These are phyloP conservation scores for Tetrax tetrax DNA, from an alignment of 2,113 vertebrate genomes.

Conservation along the genomic window DNA sequence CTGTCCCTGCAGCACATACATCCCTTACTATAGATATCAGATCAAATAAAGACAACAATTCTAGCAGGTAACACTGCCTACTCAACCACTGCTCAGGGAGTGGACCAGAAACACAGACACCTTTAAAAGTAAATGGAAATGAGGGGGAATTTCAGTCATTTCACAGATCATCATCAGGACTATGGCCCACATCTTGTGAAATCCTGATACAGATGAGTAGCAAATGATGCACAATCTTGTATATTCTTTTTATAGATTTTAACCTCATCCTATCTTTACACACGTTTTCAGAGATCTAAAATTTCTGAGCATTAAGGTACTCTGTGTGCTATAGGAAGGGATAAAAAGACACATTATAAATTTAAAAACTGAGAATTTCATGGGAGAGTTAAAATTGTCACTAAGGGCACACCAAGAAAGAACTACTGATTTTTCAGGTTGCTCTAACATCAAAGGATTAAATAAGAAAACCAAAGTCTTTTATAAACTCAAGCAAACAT, in stretches of 20 bases:
- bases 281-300: neutral
- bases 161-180: neutral
- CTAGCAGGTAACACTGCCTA: neutral
- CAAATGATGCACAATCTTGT: neutral
- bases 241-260: neutral
- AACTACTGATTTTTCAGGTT: slow-evolving; percentile 51
- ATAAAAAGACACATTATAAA: slow-evolving; percentile 35
- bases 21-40: neutral
- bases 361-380: slow-evolving; percentile 50
- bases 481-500: slow-evolving; percentile 40
- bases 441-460: slow-evolving; percentile 60
- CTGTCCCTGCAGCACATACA: neutral
- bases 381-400: slow-evolving; percentile 39
- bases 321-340: neutral
- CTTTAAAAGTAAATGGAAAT: neutral
- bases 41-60: neutral
- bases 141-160: neutral
- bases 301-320: slow-evolving; percentile 3
- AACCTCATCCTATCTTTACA: neutral
- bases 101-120: neutral
- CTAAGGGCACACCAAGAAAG: slow-evolving; percentile 48
- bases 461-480: slow-evolving; percentile 55
- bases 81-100: neutral
- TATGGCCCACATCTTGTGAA: neutral
- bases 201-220: neutral